Base-by-base conservation (phyloP, 2,113 vertebrate species). In the Amphiprion percula region DNA sequence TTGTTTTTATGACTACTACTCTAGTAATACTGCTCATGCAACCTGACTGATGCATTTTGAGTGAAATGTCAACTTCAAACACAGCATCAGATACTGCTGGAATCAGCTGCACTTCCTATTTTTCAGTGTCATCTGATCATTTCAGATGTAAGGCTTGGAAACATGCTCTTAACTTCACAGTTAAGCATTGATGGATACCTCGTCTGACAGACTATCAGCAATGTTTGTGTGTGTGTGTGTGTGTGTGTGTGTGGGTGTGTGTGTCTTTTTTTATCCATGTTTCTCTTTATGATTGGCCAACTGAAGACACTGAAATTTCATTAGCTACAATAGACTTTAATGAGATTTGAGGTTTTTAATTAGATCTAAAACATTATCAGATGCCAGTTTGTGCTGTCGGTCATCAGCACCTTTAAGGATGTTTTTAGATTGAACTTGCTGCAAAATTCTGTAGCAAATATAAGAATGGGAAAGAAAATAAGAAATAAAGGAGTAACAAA, bases 281-380 rank as follows among this genome's bases (percentile, higher is more conserved):
- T 9, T 55, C 66, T 44, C 15, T 26, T 39, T 55, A 41, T 30
- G 4, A 30, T 55, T 4, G 17, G 10, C 3, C 56, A 19, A 24
- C 19, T 14, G 23, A 41, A 55, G 50, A 41, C 33, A 54, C 21
- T 19, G 15, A 28, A 0, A 17, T 12, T 53, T n/a, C 2, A 9
- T 54, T 24, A 44, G 15, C 66, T 14, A 33, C 37, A 55, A 55
- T 55, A 37, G 66, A 55, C 21, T 68, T 68, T 41, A 68, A 55
- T 30, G 30, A 17, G 4, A 15, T 47, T 47, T 54, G 4, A 21
- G 50, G 10, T 68, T 54, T 19, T 55, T 68, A 55, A 68, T 68
- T 68, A 21, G 52, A 55, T 68, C 33, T 68, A 12, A 68, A 55
- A 68, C 52, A n/a, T 68, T 50, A 68, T 50, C 66, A 2, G 10